Evolutionary conservation across 2,888 invertebrate species (phyloP).

Genomic region (Idaea straminata): DNA sequence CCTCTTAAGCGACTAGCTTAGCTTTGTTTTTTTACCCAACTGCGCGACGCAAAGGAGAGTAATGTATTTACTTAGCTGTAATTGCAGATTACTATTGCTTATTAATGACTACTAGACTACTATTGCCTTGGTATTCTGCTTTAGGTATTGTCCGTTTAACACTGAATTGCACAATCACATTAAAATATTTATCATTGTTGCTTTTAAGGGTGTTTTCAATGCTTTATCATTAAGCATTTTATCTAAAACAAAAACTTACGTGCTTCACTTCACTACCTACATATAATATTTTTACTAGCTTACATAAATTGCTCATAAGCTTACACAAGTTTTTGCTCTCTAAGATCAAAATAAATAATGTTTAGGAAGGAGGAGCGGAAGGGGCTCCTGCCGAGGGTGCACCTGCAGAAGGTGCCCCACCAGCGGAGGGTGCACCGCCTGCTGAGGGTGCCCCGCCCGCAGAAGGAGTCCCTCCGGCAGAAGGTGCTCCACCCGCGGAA

Average conservation of each 20-base stretch:
- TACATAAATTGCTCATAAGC: neutral
- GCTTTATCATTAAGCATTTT: neutral
- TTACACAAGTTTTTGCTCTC: neutral
- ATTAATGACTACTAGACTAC: too few relatives aligned
- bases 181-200: neutral
- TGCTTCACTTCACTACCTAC: neutral
- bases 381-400: slow-evolving; percentile 8
- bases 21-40: too few relatives aligned
- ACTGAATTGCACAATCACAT: neutral
- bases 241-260: neutral
- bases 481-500: slow-evolving; percentile 33
- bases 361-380: slow-evolving; percentile 10
- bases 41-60: too few relatives aligned
- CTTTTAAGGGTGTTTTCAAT: neutral
- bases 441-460: slow-evolving; percentile 28
- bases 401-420: slow-evolving; percentile 6
- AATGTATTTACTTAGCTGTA: too few relatives aligned
- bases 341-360: neutral
- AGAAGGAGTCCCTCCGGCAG: slow-evolving; percentile 48
- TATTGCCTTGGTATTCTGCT: too few relatives aligned
- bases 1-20: too few relatives aligned
- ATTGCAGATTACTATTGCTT: too few relatives aligned
- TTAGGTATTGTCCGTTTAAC: too few relatives aligned
- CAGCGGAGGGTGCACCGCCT: slow-evolving; percentile 18
- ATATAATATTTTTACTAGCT: neutral